Conservation (phyloP, 1,140 invertebrate species). For the Physella acuta region DNA sequence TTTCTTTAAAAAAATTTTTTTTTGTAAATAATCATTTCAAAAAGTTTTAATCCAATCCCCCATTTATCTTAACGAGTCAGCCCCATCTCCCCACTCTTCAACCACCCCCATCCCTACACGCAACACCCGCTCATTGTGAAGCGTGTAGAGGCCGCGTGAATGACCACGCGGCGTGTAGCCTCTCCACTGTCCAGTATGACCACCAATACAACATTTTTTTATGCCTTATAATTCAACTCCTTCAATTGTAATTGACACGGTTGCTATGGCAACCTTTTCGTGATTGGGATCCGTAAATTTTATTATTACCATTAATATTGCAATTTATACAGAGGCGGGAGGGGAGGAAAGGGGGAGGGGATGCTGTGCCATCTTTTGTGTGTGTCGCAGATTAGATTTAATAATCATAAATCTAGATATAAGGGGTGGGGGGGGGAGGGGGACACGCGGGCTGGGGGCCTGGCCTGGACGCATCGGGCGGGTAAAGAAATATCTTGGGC, state of each 20-base stretch:
- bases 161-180: neutral
- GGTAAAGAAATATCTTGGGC: too few relatives aligned
- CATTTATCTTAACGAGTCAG: neutral
- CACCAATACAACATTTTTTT: neutral
- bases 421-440: too few relatives aligned
- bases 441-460: too few relatives aligned
- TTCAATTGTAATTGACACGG: slow-evolving; percentile 21
- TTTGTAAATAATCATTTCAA: neutral
- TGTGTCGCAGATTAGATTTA: too few relatives aligned
- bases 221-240: slow-evolving; percentile 9
- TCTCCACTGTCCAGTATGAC: slow-evolving; percentile 1
- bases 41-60: neutral
- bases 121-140: too few relatives aligned
- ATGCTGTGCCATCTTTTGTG: too few relatives aligned
- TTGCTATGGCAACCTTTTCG: slow-evolving; percentile 19
- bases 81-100: neutral
- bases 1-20: slow-evolving; percentile 8
- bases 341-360: too few relatives aligned
- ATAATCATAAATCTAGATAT: too few relatives aligned
- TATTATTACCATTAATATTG: slow-evolving; percentile 20
- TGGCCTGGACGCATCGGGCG: too few relatives aligned
- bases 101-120: neutral
- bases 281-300: slow-evolving; percentile 20
- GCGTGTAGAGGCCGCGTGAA: neutral
- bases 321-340: too few relatives aligned